phyloP scores from a whole-genome alignment of 2,888 invertebrate species.

The Scrobipalpa costella region DNA sequence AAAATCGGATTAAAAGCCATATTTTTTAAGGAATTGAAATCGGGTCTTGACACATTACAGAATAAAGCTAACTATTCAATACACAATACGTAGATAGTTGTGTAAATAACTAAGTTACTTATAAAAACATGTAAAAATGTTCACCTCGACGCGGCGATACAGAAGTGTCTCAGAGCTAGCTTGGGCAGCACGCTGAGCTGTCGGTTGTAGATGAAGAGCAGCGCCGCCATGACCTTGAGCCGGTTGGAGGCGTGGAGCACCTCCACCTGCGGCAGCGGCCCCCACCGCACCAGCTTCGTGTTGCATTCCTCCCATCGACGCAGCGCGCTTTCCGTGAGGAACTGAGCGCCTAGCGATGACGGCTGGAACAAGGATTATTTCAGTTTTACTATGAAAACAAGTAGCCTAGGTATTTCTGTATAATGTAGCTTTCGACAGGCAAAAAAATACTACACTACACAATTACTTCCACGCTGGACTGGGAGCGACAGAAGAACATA shows the following conservation, averaged over 20 bases:
- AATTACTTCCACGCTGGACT: too few relatives aligned
- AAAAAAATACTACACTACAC: too few relatives aligned
- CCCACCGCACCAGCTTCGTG: constrained; percentile 93
- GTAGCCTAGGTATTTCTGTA: too few relatives aligned
- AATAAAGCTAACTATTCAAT: too few relatives aligned
- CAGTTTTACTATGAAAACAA: neutral
- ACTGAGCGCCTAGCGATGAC: constrained; percentile 87
- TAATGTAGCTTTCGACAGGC: too few relatives aligned
- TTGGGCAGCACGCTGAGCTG: constrained; percentile 90
- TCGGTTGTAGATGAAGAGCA: constrained; percentile 93
- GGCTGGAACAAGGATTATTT: constrained; percentile 77
- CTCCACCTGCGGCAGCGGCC: constrained; percentile 94
- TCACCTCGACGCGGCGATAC: constrained; percentile 91
- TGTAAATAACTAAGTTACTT: too few relatives aligned
- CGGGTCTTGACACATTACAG: too few relatives aligned
- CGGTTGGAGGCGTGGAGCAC: constrained; percentile 95
- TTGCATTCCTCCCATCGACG: constrained; percentile 94
- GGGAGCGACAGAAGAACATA: too few relatives aligned
- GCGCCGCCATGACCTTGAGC: constrained; percentile 92
- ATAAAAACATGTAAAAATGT: too few relatives aligned
- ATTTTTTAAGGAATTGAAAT: too few relatives aligned
- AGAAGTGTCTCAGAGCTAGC: constrained; percentile 89
- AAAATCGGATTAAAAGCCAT: too few relatives aligned
- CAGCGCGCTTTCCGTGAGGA: constrained; percentile 91
- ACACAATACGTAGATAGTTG: too few relatives aligned